Percentiles rank a stretch among this genome's conserved stretches.
These are phyloP conservation scores for Mola mola DNA, from an alignment of 2,113 vertebrate species.

Conservation along the genomic window DNA sequence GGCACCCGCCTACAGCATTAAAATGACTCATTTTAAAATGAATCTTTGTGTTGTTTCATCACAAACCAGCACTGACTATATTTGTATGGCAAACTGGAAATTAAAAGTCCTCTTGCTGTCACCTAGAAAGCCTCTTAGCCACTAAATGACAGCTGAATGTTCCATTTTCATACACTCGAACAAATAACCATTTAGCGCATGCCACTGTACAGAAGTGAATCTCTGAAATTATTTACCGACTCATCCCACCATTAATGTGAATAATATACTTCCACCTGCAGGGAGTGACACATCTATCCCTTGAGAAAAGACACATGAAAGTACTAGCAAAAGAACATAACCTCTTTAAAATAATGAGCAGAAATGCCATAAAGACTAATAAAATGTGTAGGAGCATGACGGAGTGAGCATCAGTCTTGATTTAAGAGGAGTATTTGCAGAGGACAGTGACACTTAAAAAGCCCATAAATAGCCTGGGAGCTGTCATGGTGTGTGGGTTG, in stretches of 20 bases:
- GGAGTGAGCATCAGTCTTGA: slow-evolving; percentile 18
- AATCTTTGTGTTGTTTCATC: slow-evolving; percentile 18
- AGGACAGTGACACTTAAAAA: slow-evolving; percentile 42
- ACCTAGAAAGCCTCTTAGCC: slow-evolving; percentile 1
- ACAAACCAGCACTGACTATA: slow-evolving; percentile 24
- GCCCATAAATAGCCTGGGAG: slow-evolving; percentile 33
- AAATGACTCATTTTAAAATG: slow-evolving; percentile 6
- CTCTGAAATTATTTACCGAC: slow-evolving; percentile 50
- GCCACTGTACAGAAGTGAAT: slow-evolving; percentile 10
- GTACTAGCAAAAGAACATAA: slow-evolving; percentile 26
- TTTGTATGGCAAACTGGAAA: slow-evolving; percentile 42
- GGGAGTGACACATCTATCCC: slow-evolving; percentile 8
- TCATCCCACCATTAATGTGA: slow-evolving; percentile 40
- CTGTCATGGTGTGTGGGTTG: too few species aligned
- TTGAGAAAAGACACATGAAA: slow-evolving; percentile 16
- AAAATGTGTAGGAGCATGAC: slow-evolving; percentile 13
- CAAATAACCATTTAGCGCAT: slow-evolving; percentile 11
- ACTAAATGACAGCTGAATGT: slow-evolving; percentile 11
- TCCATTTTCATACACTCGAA: slow-evolving; percentile 20
- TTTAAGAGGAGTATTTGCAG: slow-evolving; percentile 36
- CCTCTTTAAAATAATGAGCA: slow-evolving; percentile 45
- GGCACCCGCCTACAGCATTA: too few species aligned
- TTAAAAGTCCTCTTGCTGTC: slow-evolving; percentile 15
- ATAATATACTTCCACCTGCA: slow-evolving; percentile 35
- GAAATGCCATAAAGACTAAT: slow-evolving; percentile 21